Evolutionary conservation across 2,113 vertebrate genomes (phyloP), one percentile per base, ranked within the genome.

Genomic region (Etheostoma cragini): DNA sequence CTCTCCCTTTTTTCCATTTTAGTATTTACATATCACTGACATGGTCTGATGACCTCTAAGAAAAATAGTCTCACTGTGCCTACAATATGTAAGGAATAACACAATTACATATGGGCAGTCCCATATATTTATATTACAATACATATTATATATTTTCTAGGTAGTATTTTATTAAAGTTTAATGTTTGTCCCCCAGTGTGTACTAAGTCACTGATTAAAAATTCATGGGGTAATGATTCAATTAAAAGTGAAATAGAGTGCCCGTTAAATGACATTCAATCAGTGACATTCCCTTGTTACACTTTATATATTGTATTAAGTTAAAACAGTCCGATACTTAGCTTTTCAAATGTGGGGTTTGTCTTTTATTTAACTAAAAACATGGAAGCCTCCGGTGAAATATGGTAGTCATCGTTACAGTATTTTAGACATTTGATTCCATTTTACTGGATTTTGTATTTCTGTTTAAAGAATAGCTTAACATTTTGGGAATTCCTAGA

Each of bases 1-100:
- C 6, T 87, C 70, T 54, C 50, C 30, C 26, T 33, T 79, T 85
- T 84, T 87, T 72, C 49, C 50, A 76, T 81, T 87, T 77, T n/a
- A 83, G 17, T 71, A 54, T 77, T 74, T 68, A 56, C 35, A 72
- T 65, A 76, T 67, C 6, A 33, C 63, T 50, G 57, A 72, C 50
- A 64, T 17, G 14, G 46, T 54, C n/a, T 61, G 22, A 42, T 68
- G 50, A 63, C 77, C 7, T 78, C 22, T 33, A 53, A 60, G 60
- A 33, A 56, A 69, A 66, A 50, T 5, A 46, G 49, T 63, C 58
- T 22, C n/a, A 52, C 45, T 22, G 12, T 26, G 21, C 10, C 15
- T 38, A 61, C 30, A 72, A 3, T 26, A 54, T 66, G 6, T 47
- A 17, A 21, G 21, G 45, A 26, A 77, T 67, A 52, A 72, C 8